A percentile compares a stretch with the other conserved stretches of the same genome.
phyloP scores from a whole-genome alignment of 2,888 invertebrate genomes.

The Clistopyga incitator region DNA sequence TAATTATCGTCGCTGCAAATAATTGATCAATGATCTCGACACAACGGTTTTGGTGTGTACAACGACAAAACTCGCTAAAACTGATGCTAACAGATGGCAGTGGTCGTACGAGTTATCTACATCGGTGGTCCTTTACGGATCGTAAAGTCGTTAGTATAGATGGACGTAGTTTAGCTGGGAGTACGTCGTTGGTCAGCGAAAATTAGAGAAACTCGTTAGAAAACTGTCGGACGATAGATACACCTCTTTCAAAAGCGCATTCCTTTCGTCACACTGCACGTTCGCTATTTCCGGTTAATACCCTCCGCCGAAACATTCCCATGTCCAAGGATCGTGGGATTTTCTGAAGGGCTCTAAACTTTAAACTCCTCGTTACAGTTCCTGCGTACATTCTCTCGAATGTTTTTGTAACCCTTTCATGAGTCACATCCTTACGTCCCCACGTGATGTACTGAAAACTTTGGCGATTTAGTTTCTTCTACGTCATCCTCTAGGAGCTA shows the following conservation, averaged over 20 bases:
- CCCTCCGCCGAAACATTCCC: conserved; percentile 1
- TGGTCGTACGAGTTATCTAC: neutral
- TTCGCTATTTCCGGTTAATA: conserved; percentile 23
- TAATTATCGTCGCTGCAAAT: neutral
- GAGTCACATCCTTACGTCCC: neutral
- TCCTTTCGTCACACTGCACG: neutral
- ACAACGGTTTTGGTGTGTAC: neutral
- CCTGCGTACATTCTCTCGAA: no score
- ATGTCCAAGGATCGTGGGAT: conserved; percentile 9
- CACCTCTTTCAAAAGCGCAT: neutral
- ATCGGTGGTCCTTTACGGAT: conserved; percentile 10
- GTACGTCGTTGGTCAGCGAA: conserved; percentile 22
- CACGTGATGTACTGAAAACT: neutral
- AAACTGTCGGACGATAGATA: conserved; percentile 16
- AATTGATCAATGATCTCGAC: conserved; percentile 14
- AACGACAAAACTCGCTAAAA: neutral
- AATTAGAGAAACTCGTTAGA: conserved; percentile 48
- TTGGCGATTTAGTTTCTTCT: neutral
- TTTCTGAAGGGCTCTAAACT: neutral
- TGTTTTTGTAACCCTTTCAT: neutral
- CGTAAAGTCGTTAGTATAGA: conserved; percentile 18
- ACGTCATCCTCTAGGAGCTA: neutral
- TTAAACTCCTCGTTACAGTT: neutral
- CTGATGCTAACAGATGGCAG: neutral
- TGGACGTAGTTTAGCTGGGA: neutral